These are phyloP conservation scores for Drosophila hamatofila DNA, from an alignment of 2,888 invertebrate genomes.

Conservation along the genomic window DNA sequence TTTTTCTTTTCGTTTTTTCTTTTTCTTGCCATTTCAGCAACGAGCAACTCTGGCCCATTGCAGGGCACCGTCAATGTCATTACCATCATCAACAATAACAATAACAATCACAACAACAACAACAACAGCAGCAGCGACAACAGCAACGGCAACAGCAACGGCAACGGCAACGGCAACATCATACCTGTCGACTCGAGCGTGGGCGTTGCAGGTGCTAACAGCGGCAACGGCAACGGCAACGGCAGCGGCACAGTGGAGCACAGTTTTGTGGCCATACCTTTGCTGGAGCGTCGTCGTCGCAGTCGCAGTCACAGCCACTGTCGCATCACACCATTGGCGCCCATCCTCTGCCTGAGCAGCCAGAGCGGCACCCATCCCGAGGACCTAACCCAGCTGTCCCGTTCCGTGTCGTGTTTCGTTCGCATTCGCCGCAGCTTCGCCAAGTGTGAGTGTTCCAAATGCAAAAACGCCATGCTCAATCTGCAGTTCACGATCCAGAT, in stretches of 20 bases:
- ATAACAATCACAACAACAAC: slow-evolving; percentile 30
- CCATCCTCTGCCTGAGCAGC: slow-evolving; percentile 63
- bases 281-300: slow-evolving; percentile 64
- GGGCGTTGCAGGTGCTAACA: slow-evolving; percentile 13
- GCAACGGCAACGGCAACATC: slow-evolving; percentile 35
- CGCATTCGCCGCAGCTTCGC: slow-evolving; percentile 74
- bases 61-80: slow-evolving; percentile 54
- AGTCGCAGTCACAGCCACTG: slow-evolving; percentile 66
- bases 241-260: slow-evolving; percentile 22
- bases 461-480: slow-evolving; percentile 4
- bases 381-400: slow-evolving; percentile 60
- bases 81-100: slow-evolving; percentile 48
- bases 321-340: slow-evolving; percentile 62
- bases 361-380: slow-evolving; percentile 58
- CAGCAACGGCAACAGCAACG: slow-evolving; percentile 30
- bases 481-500: slow-evolving; percentile 1
- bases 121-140: slow-evolving; percentile 25
- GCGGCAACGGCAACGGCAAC: not conserved
- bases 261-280: slow-evolving; percentile 64
- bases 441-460: slow-evolving; percentile 72
- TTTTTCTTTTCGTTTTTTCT: not conserved
- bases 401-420: slow-evolving; percentile 73
- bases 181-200: slow-evolving; percentile 10
- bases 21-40: slow-evolving; percentile 40
- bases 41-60: slow-evolving; percentile 17